A percentile compares a stretch with the other conserved stretches of the same genome.
Evolutionary conservation across 2,797 vertebrate species (phyloP).

Genomic region (Microctenopoma lineatum): DNA sequence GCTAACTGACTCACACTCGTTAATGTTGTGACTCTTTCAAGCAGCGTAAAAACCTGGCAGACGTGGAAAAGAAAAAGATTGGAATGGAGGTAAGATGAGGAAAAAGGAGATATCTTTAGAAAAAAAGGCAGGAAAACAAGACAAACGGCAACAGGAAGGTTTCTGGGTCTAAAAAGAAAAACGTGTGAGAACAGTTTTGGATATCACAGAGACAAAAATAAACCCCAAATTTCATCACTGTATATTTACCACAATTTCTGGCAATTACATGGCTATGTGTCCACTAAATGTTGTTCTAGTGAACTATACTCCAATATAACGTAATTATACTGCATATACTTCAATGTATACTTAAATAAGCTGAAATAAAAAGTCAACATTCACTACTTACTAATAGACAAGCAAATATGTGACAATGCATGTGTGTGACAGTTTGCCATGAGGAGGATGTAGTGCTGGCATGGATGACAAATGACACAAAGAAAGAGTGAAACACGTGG

Average conservation of each 20-base stretch:
- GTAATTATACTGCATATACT: conserved; percentile 25
- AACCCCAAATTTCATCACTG: conserved; percentile 38
- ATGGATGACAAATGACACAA: conserved; percentile 28
- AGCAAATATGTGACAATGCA: conserved; percentile 41
- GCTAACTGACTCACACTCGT: conserved; percentile 88
- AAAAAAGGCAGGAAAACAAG: conserved; percentile 59
- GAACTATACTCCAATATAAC: conserved; percentile 70
- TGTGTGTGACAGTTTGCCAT: conserved; percentile 32
- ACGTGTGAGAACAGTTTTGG: conserved; percentile 67
- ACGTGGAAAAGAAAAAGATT: conserved; percentile 79
- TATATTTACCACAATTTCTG: conserved; percentile 16
- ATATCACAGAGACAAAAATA: conserved; percentile 64
- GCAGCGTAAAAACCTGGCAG: conserved; percentile 88
- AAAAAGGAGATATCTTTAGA: conserved; percentile 61
- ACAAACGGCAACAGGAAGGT: conserved; percentile 63
- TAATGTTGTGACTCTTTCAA: conserved; percentile 89
- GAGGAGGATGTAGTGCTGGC: conserved; percentile 27
- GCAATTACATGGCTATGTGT: not conserved
- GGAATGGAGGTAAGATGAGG: conserved; percentile 81
- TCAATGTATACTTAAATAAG: conserved; percentile 25
- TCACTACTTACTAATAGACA: conserved; percentile 25
- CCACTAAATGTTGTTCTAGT: not conserved
- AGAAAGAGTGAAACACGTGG: conserved; percentile 31
- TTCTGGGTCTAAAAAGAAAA: conserved; percentile 48
- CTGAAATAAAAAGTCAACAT: conserved; percentile 46